Evolutionary conservation across 2,797 vertebrate species (phyloP), one percentile per base, ranked within the genome.

Genomic region (Argya squamiceps): DNA sequence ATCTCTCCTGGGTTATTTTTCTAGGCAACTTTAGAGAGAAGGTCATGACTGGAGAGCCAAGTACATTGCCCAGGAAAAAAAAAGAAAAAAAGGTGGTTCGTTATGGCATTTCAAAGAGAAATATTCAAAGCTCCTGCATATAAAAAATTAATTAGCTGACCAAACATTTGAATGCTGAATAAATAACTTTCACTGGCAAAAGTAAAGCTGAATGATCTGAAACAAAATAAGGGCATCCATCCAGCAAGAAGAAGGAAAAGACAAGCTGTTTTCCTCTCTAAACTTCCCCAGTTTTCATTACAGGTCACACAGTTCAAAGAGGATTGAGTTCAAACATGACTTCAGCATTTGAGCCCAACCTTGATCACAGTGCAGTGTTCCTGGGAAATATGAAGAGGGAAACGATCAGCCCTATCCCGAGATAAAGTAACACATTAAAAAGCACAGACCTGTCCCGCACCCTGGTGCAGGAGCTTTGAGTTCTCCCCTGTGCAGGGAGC

Each of bases 61-160:
- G 30, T 46, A 50, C n/a, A 36, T 17, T 58, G 18, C 58, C 41
- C 46, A 74, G 36, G 8, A 7, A 3, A 29, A 17, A 27, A 7
- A 21, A 50, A 15, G 34, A 21, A n/a, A 81, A 59, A 10, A 3
- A 5, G 13, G 47, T 32, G 21, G 59, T 43, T 73, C 19, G 0
- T 65, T 88, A 32, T 3, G 15, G 49, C 30, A 68, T 96, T 96
- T 95, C 81, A 94, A 92, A 96, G 56, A 91, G 92, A 89, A 76
- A 77, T 77, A 87, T 26, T 92, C 71, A 89, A 89, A 91, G 78
- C 19, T 91, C 49, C 36, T 85, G 32, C 24, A 52, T 59, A 83
- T 92, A 82, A 96, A 96, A 95, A 93, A 88, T 85, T 96, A 91
- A 92, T 93, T 92, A 91, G 71, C 53, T 88, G 87, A 92, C 93